Evolutionary conservation across 1,140 invertebrate genomes (phyloP).

Genomic region (Drosophila fuyamai): DNA sequence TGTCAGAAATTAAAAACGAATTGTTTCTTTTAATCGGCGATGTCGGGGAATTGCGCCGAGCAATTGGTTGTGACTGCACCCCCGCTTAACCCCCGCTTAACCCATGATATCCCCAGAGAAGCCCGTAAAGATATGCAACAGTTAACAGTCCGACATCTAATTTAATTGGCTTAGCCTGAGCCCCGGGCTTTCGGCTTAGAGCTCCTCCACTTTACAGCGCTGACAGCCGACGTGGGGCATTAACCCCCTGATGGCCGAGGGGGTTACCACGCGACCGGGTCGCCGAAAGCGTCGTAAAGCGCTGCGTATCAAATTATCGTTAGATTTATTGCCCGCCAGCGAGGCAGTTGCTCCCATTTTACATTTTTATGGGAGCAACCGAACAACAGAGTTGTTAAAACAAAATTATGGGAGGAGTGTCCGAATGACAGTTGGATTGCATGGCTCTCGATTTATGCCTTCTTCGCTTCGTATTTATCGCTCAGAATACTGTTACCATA

Average conservation of each 20-base stretch:
- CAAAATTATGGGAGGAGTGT: not conserved
- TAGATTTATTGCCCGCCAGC: constrained; percentile 50
- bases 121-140: constrained; percentile 48
- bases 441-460: not conserved
- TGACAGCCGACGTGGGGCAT: constrained; percentile 23
- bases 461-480: not conserved
- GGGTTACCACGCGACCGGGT: not conserved
- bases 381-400: not conserved
- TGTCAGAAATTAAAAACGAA: constrained; percentile 6
- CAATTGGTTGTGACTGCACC: not conserved
- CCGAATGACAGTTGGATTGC: constrained; percentile 19
- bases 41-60: not conserved
- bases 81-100: constrained; percentile 1
- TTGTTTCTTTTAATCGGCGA: not conserved
- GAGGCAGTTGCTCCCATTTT: constrained; percentile 26
- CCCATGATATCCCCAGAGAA: constrained; percentile 7
- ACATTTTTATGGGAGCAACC: constrained; percentile 12
- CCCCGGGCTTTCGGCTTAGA: constrained; percentile 21
- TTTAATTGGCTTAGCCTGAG: constrained; percentile 56
- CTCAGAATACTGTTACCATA: not conserved
- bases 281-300: constrained; percentile 45
- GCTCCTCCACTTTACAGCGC: constrained; percentile 17
- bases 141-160: constrained; percentile 45
- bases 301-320: constrained; percentile 59
- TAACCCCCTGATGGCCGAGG: constrained; percentile 20